Percentiles rank a stretch among this genome's conserved stretches.
phyloP scores from a whole-genome alignment of 2,888 invertebrate genomes.

The Anodontia alba region DNA sequence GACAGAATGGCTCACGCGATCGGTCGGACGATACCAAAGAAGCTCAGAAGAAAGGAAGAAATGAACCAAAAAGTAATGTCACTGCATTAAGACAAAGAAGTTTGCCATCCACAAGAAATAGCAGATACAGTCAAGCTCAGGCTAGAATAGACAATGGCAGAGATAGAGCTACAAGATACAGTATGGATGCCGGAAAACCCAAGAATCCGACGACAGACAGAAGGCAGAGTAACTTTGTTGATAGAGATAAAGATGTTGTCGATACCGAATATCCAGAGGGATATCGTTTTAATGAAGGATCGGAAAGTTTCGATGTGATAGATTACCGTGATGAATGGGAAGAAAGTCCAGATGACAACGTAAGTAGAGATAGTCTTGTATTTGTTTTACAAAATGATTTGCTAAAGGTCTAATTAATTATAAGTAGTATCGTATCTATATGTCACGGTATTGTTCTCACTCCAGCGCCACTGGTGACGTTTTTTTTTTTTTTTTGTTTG shows the following conservation, averaged over 20 bases:
- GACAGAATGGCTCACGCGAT: neutral
- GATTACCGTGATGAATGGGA: conserved; percentile 36
- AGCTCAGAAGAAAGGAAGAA: neutral
- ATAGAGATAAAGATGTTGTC: conserved; percentile 13
- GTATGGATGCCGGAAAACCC: neutral
- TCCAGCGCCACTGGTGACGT: too few species aligned
- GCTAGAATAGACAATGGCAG: conserved; percentile 11
- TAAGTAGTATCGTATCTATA: too few species aligned
- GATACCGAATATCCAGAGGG: neutral
- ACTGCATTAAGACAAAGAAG: neutral
- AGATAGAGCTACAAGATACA: neutral
- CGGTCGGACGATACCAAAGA: neutral
- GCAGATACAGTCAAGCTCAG: neutral
- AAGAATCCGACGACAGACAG: neutral
- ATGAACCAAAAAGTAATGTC: neutral
- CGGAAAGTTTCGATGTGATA: conserved; percentile 32
- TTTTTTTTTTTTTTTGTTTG: too few species aligned
- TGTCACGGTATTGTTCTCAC: too few species aligned
- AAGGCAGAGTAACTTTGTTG: neutral
- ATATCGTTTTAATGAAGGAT: conserved; percentile 34
- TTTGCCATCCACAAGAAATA: neutral
- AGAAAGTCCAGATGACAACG: conserved; percentile 24
- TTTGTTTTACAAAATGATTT: too few species aligned
- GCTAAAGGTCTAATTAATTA: too few species aligned
- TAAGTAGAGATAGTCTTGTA: conserved; percentile 22